A percentile compares a stretch with the other conserved stretches of the same genome.
phyloP scores from a whole-genome alignment of 2,888 invertebrate genomes.

The Habroteleia sp. region DNA sequence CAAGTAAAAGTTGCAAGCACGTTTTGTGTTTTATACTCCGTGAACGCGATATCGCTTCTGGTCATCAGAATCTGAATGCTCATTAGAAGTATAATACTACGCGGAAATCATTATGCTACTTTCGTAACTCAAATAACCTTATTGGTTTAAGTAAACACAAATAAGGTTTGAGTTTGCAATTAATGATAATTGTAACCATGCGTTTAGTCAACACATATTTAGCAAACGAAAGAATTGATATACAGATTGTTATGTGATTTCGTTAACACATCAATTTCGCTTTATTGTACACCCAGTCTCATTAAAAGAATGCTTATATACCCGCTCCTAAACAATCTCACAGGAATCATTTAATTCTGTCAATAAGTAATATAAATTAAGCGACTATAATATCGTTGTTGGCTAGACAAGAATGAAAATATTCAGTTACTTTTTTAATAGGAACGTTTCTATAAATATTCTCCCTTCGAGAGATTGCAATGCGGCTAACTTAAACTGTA shows the following conservation, averaged over 20 bases:
- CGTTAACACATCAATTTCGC: not conserved
- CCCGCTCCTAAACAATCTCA: too few relatives aligned
- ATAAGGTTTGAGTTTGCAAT: slow-evolving; percentile 35
- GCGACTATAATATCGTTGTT: too few relatives aligned
- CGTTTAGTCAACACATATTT: slow-evolving; percentile 22
- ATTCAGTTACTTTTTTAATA: too few relatives aligned
- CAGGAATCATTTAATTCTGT: too few relatives aligned
- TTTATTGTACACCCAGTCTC: too few relatives aligned
- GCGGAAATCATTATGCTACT: slow-evolving; percentile 35
- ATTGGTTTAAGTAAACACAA: slow-evolving; percentile 41
- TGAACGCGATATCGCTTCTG: slow-evolving; percentile 24
- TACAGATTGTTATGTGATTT: not conserved
- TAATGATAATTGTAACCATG: slow-evolving; percentile 21
- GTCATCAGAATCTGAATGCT: slow-evolving; percentile 7
- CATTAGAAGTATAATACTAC: slow-evolving; percentile 29
- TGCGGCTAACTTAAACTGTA: too few relatives aligned
- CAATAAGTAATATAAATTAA: too few relatives aligned
- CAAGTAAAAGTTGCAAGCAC: slow-evolving; percentile 40
- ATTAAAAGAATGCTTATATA: too few relatives aligned
- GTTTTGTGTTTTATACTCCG: slow-evolving; percentile 25
- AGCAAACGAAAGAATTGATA: slow-evolving; percentile 21
- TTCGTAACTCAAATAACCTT: slow-evolving; percentile 37
- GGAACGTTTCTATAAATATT: too few relatives aligned
- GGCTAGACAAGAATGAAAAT: too few relatives aligned
- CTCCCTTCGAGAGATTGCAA: too few relatives aligned